Conservation (phyloP, 1,140 invertebrate genomes). For the Tetraneura akinire region DNA sequence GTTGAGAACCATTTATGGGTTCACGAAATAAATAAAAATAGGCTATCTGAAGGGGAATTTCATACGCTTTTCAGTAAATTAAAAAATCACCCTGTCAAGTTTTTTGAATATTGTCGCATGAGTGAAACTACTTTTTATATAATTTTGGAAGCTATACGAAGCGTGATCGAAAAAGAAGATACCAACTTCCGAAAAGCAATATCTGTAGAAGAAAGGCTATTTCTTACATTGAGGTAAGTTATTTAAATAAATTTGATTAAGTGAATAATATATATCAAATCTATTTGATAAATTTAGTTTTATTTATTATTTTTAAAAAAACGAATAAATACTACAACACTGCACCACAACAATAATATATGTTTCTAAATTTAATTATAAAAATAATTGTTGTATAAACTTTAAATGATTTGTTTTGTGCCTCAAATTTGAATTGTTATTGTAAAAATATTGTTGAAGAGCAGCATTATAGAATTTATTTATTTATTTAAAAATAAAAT, state of each 20-base stretch:
- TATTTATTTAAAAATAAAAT: not conserved
- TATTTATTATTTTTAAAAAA: not conserved
- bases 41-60: constrained; percentile 18
- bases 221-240: constrained; percentile 24
- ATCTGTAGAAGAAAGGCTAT: constrained; percentile 18
- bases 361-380: not conserved
- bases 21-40: constrained; percentile 9
- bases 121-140: constrained; percentile 21
- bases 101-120: constrained; percentile 32
- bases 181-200: constrained; percentile 30
- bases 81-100: constrained; percentile 9
- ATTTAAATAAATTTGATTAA: not conserved
- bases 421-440: not conserved
- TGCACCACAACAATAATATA: not conserved
- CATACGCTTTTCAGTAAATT: constrained; percentile 14
- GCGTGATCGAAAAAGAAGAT: constrained; percentile 4
- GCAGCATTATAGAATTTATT: not conserved
- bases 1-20: constrained; percentile 34
- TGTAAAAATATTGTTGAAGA: not conserved
- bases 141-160: constrained; percentile 24
- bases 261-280: not conserved
- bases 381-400: not conserved
- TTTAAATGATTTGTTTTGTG: not conserved
- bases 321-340: not conserved
- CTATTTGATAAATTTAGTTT: not conserved